These are phyloP conservation scores for Perca flavescens DNA, from an alignment of 2,113 vertebrate species.

Conservation along the genomic window DNA sequence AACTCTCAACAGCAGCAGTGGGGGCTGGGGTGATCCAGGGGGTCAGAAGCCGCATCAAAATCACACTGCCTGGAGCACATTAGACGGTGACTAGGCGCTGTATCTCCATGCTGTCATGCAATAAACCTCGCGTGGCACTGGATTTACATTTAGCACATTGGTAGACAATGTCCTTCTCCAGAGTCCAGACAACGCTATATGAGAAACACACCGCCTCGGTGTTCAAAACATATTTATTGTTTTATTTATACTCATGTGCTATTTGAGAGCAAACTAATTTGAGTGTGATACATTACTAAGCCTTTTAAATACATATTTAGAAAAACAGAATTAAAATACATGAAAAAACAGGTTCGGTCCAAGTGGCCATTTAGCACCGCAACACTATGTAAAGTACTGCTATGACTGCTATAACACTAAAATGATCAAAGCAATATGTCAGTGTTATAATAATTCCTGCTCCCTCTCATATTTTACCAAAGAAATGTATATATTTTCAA, in stretches of 20 bases:
- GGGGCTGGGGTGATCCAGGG: conserved; percentile 61
- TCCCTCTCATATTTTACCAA: too few species aligned
- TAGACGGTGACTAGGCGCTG: conserved; percentile 62
- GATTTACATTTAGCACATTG: too few species aligned
- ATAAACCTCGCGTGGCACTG: too few species aligned
- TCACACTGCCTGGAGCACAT: conserved; percentile 70
- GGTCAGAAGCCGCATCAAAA: conserved; percentile 70
- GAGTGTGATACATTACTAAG: background rate
- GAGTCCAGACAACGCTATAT: conserved; percentile 13
- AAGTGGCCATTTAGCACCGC: too few species aligned
- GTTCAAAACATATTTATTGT: background rate
- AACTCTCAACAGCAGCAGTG: conserved; percentile 66
- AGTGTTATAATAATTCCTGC: too few species aligned
- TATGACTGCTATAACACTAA: too few species aligned
- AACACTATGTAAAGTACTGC: too few species aligned
- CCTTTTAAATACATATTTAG: background rate
- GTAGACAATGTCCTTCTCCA: too few species aligned
- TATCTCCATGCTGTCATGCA: conserved; percentile 59
- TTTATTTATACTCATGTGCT: background rate
- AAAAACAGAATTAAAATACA: too few species aligned
- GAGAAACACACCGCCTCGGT: conserved; percentile 8
- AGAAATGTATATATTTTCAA: too few species aligned
- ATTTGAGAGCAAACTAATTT: background rate
- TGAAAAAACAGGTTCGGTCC: too few species aligned
- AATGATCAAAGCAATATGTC: too few species aligned